Base-by-base conservation (phyloP, 2,888 invertebrate genomes). In the Philonicus albiceps region DNA sequence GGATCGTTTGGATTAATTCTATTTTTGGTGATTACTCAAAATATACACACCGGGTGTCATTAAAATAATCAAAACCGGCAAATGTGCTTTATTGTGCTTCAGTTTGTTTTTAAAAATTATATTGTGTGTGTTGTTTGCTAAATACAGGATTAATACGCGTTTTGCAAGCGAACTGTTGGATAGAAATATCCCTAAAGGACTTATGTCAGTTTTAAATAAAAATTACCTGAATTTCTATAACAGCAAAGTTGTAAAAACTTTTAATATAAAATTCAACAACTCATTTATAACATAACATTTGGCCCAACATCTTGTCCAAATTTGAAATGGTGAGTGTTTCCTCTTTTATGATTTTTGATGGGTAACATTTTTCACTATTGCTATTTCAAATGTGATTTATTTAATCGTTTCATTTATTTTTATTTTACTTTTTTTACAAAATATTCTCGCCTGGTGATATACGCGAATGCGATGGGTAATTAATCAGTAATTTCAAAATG, bases 281-380 rank as follows among this genome's bases (percentile, higher is more conserved):
- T 91, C 91, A 85, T 92, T 91, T 89, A 92, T 92, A 92, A 92
- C 92, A 90, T 92, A 92, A 92, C 92, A 90, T 89, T 90, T 88
- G 89, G 86, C 87, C 87, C 75, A 89, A 88, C 76, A 76, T 75
- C 27, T 64, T 64, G 3, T 64, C 19, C 64, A 64, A 27, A 64
- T 64, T 64, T 49, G 74, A 86, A 85, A 53, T 78, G 87, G 80
- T 86, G 72, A 85, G 74, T 86, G 37, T 34, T 37, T 83, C 19
- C 13, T 83, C 7, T 53, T 83, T 83, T 11, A 0, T 53, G 16
- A 43, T 40, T 64, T n/a, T 16, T 11, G 34, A 75, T 30, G 34
- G 31, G 16, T 16, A 13, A 43, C 40, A 13, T 3, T 78, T 27
- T 78, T 4, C 11, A 37, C 4, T 40, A 78, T 16, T 43, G 8